phyloP scores from a whole-genome alignment of 92 coral and sea anemone genomes.

The Porites divaricata region DNA sequence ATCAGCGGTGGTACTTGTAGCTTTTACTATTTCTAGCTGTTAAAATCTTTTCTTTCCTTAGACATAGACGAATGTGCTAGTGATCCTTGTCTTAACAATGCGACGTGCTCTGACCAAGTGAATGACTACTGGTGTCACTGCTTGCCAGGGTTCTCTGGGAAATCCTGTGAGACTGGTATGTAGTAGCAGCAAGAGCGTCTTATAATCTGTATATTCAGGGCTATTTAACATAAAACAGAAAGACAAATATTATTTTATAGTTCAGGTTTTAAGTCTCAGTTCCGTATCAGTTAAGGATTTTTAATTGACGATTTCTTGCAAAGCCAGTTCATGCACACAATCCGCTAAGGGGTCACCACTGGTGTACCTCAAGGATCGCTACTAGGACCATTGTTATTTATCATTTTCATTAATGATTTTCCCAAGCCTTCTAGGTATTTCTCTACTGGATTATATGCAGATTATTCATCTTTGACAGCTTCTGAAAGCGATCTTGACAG shows the following conservation, averaged over 20 bases:
- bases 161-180: constrained; percentile 52
- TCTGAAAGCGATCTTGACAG: constrained; percentile 15
- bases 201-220: too few species aligned
- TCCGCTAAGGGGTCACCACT: not conserved
- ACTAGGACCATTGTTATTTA: not conserved
- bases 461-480: constrained; percentile 13
- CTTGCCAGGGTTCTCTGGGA: constrained; percentile 54
- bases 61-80: constrained; percentile 63
- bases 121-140: constrained; percentile 59
- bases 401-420: not conserved
- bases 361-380: constrained; percentile 23
- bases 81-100: constrained; percentile 61
- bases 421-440: not conserved
- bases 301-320: too few species aligned
- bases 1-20: too few species aligned
- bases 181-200: not conserved
- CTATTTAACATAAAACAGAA: not conserved
- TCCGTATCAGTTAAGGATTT: too few species aligned
- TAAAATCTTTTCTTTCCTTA: not conserved
- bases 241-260: too few species aligned
- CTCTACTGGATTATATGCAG: constrained; percentile 1
- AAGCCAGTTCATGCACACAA: too few species aligned
- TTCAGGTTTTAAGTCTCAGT: too few species aligned
- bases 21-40: not conserved
- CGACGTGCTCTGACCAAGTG: constrained; percentile 51